A percentile compares a stretch with the other conserved stretches of the same genome.
Evolutionary conservation across 2,888 invertebrate genomes (phyloP).

Genomic region (Lottia scabra): DNA sequence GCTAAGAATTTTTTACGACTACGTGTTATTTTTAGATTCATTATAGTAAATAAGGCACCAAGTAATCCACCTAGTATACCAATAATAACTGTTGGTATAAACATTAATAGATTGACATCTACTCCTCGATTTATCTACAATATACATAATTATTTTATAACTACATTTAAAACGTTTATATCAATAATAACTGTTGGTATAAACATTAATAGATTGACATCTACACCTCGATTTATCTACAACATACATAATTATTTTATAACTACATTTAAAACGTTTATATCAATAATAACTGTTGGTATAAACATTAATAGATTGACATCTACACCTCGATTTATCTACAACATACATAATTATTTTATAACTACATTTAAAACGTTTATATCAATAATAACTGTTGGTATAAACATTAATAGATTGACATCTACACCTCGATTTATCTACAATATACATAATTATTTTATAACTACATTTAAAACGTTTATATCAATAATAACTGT

Average conservation of each 20-base stretch:
- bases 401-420: slow-evolving; percentile 68
- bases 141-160: too few species aligned
- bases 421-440: slow-evolving; percentile 66
- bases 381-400: slow-evolving; percentile 67
- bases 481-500: slow-evolving; percentile 67
- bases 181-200: slow-evolving; percentile 69
- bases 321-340: slow-evolving; percentile 64
- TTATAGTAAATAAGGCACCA: slow-evolving; percentile 69
- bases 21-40: slow-evolving; percentile 68
- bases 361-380: too few species aligned
- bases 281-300: slow-evolving; percentile 68
- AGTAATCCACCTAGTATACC: slow-evolving; percentile 68
- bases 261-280: slow-evolving; percentile 17
- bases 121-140: slow-evolving; percentile 62
- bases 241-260: slow-evolving; percentile 1
- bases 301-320: slow-evolving; percentile 69
- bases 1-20: slow-evolving; percentile 62
- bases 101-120: slow-evolving; percentile 68
- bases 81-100: slow-evolving; percentile 68
- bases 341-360: slow-evolving; percentile 9
- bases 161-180: slow-evolving; percentile 19
- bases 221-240: slow-evolving; percentile 63
- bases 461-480: too few species aligned
- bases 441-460: slow-evolving; percentile 29
- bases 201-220: slow-evolving; percentile 68